Percentiles rank a stretch among this genome's conserved stretches.
Conservation (phyloP, 2,888 invertebrate genomes). For the Polyommatus icarus region DNA sequence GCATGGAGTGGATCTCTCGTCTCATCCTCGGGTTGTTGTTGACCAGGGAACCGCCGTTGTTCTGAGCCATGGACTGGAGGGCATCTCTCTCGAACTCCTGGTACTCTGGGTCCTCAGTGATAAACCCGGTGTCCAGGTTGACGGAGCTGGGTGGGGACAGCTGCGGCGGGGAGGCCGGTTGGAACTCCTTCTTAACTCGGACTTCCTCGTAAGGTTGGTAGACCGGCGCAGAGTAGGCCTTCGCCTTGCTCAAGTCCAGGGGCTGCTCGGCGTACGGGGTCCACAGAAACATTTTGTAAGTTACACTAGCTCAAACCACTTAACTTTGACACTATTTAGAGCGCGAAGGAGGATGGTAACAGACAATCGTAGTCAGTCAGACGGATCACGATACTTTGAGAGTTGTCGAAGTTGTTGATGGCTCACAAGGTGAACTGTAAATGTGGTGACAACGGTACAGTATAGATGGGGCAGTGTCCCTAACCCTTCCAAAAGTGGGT, state of each 20-base stretch:
- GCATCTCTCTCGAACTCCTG: conserved; percentile 84
- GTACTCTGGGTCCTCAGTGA: conserved; percentile 79
- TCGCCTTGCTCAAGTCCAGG: conserved; percentile 14
- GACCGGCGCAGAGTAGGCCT: neutral
- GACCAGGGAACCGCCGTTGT: conserved; percentile 76
- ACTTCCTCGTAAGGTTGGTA: conserved; percentile 10
- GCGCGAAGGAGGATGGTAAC: neutral
- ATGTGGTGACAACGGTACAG: neutral
- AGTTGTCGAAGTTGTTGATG: neutral
- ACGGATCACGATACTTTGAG: neutral
- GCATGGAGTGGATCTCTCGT: conserved; percentile 36
- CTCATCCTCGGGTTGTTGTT: conserved; percentile 75
- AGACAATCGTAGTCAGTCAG: neutral
- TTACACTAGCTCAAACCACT: neutral
- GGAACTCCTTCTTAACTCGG: neutral
- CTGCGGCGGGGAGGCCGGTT: neutral
- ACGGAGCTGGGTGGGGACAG: conserved; percentile 18
- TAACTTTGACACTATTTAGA: neutral
- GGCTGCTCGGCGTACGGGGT: conserved; percentile 23
- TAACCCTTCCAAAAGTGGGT: neutral
- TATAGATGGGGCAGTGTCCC: neutral
- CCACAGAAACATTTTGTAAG: conserved; percentile 12
- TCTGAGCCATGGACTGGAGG: conserved; percentile 82
- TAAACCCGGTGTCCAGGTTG: conserved; percentile 46
- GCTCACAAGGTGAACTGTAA: neutral